A percentile compares a stretch with the other conserved stretches of the same genome.
Evolutionary conservation across 2,888 invertebrate species (phyloP).

Genomic region (Malthinus flaveolus): DNA sequence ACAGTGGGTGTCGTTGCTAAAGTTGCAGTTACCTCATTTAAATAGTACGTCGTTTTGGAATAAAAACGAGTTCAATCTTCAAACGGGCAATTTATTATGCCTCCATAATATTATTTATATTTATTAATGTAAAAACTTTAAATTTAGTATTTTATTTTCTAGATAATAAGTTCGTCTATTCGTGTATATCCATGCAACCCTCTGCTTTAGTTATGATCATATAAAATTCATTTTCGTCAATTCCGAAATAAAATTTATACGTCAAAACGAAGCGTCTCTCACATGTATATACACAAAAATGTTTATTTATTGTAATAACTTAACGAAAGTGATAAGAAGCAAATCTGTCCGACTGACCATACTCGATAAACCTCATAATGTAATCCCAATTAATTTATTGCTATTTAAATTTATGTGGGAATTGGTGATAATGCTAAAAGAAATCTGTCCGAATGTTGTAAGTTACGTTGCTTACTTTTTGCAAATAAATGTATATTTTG

Average conservation of each 20-base stretch:
- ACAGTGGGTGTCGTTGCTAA: neutral
- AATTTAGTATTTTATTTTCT: neutral
- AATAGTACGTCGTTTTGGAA: neutral
- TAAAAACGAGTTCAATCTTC: neutral
- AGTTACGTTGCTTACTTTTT: no score
- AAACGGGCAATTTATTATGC: neutral
- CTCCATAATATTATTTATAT: neutral
- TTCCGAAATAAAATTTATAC: no score
- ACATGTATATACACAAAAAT: constrained; percentile 13
- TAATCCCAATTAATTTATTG: constrained; percentile 5
- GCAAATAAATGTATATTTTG: constrained; percentile 29
- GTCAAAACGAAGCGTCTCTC: constrained; percentile 11
- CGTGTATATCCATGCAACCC: no score
- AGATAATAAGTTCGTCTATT: no score
- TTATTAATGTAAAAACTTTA: neutral
- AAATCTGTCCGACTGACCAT: constrained; percentile 30
- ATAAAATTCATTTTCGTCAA: no score
- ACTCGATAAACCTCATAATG: constrained; percentile 20
- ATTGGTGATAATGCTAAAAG: neutral
- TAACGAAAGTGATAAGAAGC: constrained; percentile 23
- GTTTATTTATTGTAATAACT: constrained; percentile 19
- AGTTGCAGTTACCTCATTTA: no score
- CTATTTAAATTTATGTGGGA: neutral
- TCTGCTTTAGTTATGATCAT: no score
- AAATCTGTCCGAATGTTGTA: constrained; percentile 24